Conservation (phyloP, 2,797 vertebrate species). For the Heterohyrax brucei region DNA sequence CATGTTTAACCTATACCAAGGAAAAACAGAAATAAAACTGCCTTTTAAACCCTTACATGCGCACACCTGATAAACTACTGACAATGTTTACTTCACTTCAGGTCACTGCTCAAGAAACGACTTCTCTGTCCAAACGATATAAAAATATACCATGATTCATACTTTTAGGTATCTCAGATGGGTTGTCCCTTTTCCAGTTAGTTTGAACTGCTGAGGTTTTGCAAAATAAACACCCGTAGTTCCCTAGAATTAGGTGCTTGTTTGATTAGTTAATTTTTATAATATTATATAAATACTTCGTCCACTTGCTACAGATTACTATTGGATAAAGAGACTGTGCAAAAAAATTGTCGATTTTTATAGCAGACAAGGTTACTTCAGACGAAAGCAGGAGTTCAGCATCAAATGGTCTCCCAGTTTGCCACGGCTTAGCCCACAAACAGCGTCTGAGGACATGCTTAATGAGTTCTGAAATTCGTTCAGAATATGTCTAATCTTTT, state of each 20-base stretch:
- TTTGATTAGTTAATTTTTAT: constrained; percentile 42
- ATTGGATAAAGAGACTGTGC: constrained; percentile 61
- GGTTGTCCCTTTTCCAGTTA: constrained; percentile 38
- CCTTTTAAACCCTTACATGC: constrained; percentile 30
- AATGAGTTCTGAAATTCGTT: constrained; percentile 78
- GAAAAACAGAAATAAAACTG: not conserved
- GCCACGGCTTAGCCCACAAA: not conserved
- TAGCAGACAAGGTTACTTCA: not conserved
- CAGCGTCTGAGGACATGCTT: constrained; percentile 57
- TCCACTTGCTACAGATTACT: constrained; percentile 41
- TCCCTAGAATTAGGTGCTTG: constrained; percentile 2
- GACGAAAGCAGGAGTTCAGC: constrained; percentile 29
- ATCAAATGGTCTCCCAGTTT: constrained; percentile 54
- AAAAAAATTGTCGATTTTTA: constrained; percentile 58
- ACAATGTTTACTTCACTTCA: constrained; percentile 55
- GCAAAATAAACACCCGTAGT: constrained; percentile 63
- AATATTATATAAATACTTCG: constrained; percentile 15
- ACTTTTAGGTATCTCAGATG: constrained; percentile 44
- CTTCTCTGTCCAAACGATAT: constrained; percentile 26
- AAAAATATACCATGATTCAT: constrained; percentile 57
- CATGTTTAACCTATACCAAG: not conserved
- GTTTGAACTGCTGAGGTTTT: constrained; percentile 50
- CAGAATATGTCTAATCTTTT: constrained; percentile 68
- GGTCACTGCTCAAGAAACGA: constrained; percentile 55
- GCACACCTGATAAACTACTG: not conserved